Evolutionary conservation across 2,113 vertebrate species (phyloP), one percentile per base, ranked within the genome.

Genomic region (Neogobius melanostomus): DNA sequence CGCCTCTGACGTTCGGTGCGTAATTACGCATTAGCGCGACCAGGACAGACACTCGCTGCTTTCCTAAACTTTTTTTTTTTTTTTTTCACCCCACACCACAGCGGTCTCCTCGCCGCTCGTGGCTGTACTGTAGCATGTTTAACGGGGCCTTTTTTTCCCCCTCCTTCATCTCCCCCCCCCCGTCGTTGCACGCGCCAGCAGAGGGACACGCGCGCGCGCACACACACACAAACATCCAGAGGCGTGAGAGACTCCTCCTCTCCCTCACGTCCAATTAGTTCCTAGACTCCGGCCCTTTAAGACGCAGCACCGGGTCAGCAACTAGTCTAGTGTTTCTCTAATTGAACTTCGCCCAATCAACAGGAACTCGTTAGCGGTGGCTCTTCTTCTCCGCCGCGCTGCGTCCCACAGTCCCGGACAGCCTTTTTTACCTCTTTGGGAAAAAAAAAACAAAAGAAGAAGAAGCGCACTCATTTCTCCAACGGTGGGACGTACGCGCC

Each of bases 321-420:
- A 88, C 88, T 87, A 74, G 86, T 86, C 90, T 90, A 91, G 90
- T 71, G 88, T 92, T 93, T 90, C 93, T 93, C 92, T 93, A 93
- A 93, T 93, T 93, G 92, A 93, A 92, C 89, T 92, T 92, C 88
- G 84, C 90, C 93, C 92, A 93, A 94, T 93, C 92, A 92, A 92
- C 92, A 93, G 91, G 86, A 93, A 93, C 91, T 94, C 87, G 91
- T 93, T 93, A 94, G 92, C 91, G 85, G 82, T 72, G 68, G 86
- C 90, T 86, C 59, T 84, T 87, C 78, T 84, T 87, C 79, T 83
- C 82, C 82, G 84, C 75, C 88, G 86, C 71, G 64, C 79, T 83
- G 73, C 80, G 54, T 45, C 28, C 28, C 28, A 36, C 28, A 36
- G 53, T 8, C 11, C 53, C 70, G 80, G 85, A 88, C 84, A 72